phyloP scores from a whole-genome alignment of 23 tunicate genomes.

The Aplidium turbinatum region DNA sequence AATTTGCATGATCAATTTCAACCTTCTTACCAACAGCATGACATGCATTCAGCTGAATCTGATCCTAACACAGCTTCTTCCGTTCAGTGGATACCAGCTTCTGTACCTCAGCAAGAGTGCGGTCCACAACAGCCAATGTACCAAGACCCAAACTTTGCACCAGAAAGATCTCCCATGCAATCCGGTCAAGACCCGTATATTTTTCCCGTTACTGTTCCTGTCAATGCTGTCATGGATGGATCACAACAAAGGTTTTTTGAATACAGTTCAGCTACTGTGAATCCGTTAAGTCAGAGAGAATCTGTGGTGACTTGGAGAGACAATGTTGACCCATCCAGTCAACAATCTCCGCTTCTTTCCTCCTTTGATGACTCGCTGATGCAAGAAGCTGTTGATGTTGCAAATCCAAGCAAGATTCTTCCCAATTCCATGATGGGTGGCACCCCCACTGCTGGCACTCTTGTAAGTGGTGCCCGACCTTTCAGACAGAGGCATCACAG shows the following conservation, averaged over 20 bases:
- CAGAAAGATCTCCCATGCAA: conserved; percentile 59
- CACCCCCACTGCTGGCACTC: conserved; percentile 58
- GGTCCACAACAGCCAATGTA: conserved; percentile 19
- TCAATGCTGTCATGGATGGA: conserved; percentile 25
- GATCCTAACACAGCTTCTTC: conserved; percentile 4
- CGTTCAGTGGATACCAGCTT: conserved; percentile 21
- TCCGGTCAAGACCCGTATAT: conserved; percentile 71
- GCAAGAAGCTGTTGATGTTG: conserved; percentile 89
- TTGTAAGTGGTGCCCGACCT: conserved; percentile 54
- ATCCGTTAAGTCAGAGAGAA: conserved; percentile 15
- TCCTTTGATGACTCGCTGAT: conserved; percentile 83
- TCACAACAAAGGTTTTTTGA: conserved; percentile 1
- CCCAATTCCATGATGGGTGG: conserved; percentile 99
- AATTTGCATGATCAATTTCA: not conserved
- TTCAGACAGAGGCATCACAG: conserved; percentile 87
- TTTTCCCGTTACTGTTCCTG: conserved; percentile 64
- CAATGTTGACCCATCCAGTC: not conserved
- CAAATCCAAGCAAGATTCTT: conserved; percentile 85
- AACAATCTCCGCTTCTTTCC: conserved; percentile 13
- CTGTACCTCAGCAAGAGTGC: conserved; percentile 26
- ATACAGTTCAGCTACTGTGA: conserved; percentile 13
- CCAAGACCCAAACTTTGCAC: conserved; percentile 15
- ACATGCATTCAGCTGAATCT: conserved; percentile 23
- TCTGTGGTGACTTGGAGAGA: conserved; percentile 70
- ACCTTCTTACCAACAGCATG: not conserved